Conservation (phyloP, 1,140 invertebrate genomes). For the Pachypeltis micranthus region DNA sequence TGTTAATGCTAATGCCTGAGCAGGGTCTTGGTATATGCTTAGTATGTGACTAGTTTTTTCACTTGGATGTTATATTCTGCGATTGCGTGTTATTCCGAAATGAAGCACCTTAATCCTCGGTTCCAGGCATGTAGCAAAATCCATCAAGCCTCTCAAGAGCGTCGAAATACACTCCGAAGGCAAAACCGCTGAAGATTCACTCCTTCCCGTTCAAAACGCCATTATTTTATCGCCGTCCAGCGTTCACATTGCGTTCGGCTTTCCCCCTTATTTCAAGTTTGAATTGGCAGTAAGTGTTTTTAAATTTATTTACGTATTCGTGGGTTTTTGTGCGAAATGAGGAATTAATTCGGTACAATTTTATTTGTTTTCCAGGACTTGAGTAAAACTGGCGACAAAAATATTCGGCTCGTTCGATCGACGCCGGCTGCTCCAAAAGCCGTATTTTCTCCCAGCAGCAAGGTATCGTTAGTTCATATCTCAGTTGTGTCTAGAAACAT, state of each 20-base stretch:
- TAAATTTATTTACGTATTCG: too few species aligned
- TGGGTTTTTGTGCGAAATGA: too few species aligned
- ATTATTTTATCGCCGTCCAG: conserved; percentile 7
- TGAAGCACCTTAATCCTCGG: not conserved
- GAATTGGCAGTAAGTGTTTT: conserved; percentile 19
- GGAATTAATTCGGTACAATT: too few species aligned
- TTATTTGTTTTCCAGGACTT: not conserved
- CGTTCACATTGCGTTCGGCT: conserved; percentile 13
- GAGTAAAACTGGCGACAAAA: not conserved
- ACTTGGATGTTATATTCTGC: too few species aligned
- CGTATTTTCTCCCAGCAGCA: too few species aligned
- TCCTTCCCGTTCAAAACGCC: conserved; percentile 5
- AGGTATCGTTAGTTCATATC: too few species aligned
- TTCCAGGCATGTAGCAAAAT: conserved; percentile 15
- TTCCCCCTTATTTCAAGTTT: conserved; percentile 16
- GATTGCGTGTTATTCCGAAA: too few species aligned
- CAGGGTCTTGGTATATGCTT: too few species aligned
- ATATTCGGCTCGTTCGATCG: not conserved
- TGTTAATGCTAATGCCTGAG: too few species aligned
- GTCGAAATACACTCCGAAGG: conserved; percentile 16
- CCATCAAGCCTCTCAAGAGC: conserved; percentile 11
- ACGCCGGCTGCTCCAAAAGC: too few species aligned
- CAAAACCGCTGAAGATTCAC: not conserved
- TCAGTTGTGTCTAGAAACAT: too few species aligned
- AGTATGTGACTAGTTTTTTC: too few species aligned